Base-by-base conservation (phyloP, 2,113 vertebrate genomes). In the Chloebia gouldiae region DNA sequence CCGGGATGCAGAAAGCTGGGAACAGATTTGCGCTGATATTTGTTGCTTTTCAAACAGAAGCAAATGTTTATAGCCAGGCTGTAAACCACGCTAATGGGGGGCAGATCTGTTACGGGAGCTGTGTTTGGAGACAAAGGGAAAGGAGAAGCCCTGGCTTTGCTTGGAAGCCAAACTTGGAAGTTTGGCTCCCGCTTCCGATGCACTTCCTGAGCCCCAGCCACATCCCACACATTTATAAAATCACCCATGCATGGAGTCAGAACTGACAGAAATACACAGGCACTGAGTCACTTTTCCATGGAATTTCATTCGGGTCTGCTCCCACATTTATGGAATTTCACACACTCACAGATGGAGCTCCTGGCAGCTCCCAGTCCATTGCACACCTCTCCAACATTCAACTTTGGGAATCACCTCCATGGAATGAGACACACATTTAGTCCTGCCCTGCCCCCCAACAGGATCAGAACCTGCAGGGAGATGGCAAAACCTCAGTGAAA, bases 31-130 rank as follows among this genome's bases (percentile, higher is more conserved):
- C 56, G 16, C 57, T 88, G 63, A 18, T 90, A 85, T 88, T 95
- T 95, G 95, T 88, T 95, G 81, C 69, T 85, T 96, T 95, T 90
- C 93, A 90, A 95, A 96, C 95, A 96, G 96, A 94, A 96, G 93
- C 89, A 73, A 96, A 93, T 88, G 81, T 96, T 96, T 94, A 91
- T 89, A 80, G 93, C 84, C 5, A 3, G 59, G 91, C 92, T 93
- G 91, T 97, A 93, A 96, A 95, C 90, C 82, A 90, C 2, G 2
- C 33, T 89, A 95, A 91, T 64, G 92, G 33, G 84, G 95, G 95
- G 90, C 85, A 94, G 94, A 93, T 72, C 80, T 44, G 6, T 40
- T 63, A 80, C 90, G 70, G 91, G 54, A 92, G 86, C 90, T 0
- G 8, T 12, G 3, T 50, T 86, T 4, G 2, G 8, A 92, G 86